A percentile compares a stretch with the other conserved stretches of the same genome.
Conservation (phyloP, 2,888 invertebrate species). For the Drosophila stalkeri region DNA sequence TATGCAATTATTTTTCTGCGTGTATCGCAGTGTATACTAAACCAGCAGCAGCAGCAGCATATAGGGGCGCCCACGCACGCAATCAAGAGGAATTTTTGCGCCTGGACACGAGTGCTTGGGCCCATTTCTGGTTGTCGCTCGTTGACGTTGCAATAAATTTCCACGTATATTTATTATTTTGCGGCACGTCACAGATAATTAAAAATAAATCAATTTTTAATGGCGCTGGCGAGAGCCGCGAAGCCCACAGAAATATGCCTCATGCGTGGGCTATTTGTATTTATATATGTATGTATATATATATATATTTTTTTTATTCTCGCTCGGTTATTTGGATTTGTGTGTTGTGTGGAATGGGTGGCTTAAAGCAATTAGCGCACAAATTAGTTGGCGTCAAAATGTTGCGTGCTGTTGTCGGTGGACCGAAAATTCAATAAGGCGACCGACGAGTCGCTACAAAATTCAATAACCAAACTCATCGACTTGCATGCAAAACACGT, state of each 20-base stretch:
- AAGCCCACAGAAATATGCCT: constrained; percentile 20
- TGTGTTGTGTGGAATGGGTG: constrained; percentile 24
- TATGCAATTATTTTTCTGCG: not conserved
- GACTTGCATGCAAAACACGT: constrained; percentile 68
- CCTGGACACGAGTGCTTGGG: constrained; percentile 48
- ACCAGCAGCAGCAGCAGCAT: not conserved
- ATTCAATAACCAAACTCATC: constrained; percentile 49
- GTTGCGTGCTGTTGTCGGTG: constrained; percentile 54
- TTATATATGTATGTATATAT: not conserved
- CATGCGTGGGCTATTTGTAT: constrained; percentile 18
- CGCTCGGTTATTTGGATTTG: constrained; percentile 15
- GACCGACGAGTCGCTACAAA: constrained; percentile 19
- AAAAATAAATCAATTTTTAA: constrained; percentile 83
- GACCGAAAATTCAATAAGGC: constrained; percentile 58
- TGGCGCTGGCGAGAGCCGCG: constrained; percentile 50
- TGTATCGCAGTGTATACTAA: constrained; percentile 1
- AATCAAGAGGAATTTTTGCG: constrained; percentile 28
- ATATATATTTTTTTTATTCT: not conserved
- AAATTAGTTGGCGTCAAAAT: constrained; percentile 65
- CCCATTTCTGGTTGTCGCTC: constrained; percentile 62
- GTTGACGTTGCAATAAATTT: constrained; percentile 80
- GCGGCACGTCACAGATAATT: constrained; percentile 83
- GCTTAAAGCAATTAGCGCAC: constrained; percentile 68
- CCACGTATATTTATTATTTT: constrained; percentile 81
- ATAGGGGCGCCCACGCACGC: constrained; percentile 48